These are phyloP conservation scores for Dryoscopus gambensis DNA, from an alignment of 2,113 vertebrate genomes.

Conservation along the genomic window DNA sequence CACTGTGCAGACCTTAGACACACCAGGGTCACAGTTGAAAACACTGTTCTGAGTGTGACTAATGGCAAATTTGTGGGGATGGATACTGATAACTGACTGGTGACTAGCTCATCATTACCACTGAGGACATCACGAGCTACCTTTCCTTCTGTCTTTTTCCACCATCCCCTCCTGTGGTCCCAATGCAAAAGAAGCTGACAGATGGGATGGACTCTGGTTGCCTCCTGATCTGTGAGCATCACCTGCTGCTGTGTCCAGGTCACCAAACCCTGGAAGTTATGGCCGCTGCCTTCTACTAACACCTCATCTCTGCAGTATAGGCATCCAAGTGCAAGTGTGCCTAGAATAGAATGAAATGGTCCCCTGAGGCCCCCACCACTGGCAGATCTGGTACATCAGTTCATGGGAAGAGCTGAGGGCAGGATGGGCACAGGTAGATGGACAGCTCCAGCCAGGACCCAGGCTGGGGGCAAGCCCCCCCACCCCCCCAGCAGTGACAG, in stretches of 20 bases:
- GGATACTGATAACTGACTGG: neutral
- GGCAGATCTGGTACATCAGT: neutral
- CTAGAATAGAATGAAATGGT: neutral
- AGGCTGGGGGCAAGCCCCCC: neutral
- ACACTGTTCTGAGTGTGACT: neutral
- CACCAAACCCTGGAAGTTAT: neutral
- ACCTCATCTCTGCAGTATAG: neutral
- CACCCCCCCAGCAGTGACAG: neutral
- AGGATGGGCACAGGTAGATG: neutral
- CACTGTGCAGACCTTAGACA: neutral
- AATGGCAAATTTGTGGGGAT: neutral
- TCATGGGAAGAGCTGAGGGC: neutral
- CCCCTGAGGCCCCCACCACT: neutral
- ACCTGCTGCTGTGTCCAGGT: neutral
- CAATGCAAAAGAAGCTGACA: neutral
- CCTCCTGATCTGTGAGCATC: neutral
- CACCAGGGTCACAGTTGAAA: neutral
- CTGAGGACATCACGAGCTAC: accelerated
- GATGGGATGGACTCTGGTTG: neutral
- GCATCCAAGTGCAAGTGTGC: neutral
- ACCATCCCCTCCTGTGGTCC: neutral
- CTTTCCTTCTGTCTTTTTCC: neutral
- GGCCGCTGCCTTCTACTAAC: neutral
- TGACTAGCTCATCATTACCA: neutral
- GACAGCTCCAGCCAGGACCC: neutral